phyloP scores from a whole-genome alignment of 2,797 vertebrate species.

The Bradypodion pumilum region DNA sequence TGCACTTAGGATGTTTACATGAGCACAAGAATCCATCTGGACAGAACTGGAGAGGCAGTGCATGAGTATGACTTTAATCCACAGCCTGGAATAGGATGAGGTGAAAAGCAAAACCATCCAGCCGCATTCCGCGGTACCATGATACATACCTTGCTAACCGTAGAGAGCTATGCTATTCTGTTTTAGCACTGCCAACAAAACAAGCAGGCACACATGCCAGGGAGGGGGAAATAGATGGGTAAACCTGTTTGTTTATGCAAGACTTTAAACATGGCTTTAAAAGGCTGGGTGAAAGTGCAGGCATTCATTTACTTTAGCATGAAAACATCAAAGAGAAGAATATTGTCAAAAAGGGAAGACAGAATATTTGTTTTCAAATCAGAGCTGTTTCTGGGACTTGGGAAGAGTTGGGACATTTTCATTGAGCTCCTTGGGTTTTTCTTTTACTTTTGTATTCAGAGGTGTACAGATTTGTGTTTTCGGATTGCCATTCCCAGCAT shows the following conservation, averaged over 20 bases:
- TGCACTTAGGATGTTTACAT: too few relatives aligned
- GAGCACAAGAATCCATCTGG: too few relatives aligned
- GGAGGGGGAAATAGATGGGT: background rate
- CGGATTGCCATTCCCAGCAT: too few relatives aligned
- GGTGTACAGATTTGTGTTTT: too few relatives aligned
- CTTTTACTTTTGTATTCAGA: too few relatives aligned
- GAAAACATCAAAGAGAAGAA: background rate
- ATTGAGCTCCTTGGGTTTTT: background rate
- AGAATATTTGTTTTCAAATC: background rate
- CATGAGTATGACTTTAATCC: background rate
- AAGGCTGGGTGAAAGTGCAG: background rate
- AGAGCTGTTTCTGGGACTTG: background rate
- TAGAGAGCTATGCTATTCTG: background rate
- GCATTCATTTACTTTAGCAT: background rate
- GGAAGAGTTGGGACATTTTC: background rate
- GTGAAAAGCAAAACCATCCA: background rate
- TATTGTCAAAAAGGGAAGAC: background rate
- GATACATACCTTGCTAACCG: too few relatives aligned
- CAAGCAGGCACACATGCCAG: background rate
- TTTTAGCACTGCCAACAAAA: background rate
- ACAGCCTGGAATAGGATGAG: background rate
- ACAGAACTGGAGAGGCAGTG: too few relatives aligned
- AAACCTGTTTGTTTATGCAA: background rate
- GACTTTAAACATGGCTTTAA: constrained; percentile 1
- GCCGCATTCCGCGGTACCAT: background rate